Percentiles rank a stretch among this genome's conserved stretches.
These are phyloP conservation scores for Arctopsyche grandis DNA, from an alignment of 1,140 invertebrate genomes.

Conservation along the genomic window DNA sequence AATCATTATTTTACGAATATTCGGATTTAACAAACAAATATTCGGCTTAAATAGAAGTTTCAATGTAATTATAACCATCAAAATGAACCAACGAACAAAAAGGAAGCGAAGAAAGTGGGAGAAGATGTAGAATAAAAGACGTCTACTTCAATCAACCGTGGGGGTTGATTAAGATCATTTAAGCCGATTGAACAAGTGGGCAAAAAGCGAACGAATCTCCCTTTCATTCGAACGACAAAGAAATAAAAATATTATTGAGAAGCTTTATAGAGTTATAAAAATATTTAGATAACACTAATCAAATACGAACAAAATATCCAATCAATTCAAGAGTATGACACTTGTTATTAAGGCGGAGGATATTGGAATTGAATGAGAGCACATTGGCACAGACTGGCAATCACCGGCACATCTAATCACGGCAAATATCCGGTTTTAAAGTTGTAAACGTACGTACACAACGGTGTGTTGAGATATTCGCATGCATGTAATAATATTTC, in stretches of 20 bases:
- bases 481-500: no score
- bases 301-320: no score
- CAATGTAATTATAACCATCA: constrained; percentile 12
- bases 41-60: no score
- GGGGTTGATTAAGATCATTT: constrained; percentile 50
- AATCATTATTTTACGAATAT: no score
- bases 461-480: no score
- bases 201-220: constrained; percentile 14
- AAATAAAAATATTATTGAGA: background rate
- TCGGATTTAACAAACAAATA: no score
- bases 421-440: constrained; percentile 35
- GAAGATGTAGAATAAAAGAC: background rate
- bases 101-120: constrained; percentile 12
- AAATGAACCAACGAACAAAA: constrained; percentile 17
- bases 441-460: background rate
- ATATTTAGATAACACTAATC: no score
- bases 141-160: constrained; percentile 36
- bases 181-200: constrained; percentile 44
- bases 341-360: background rate
- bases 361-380: background rate
- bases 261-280: background rate
- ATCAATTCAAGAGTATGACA: no score
- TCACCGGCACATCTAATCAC: constrained; percentile 31
- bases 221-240: background rate
- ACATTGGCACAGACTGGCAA: background rate